A percentile compares a stretch with the other conserved stretches of the same genome.
Conservation (phyloP, 1,140 invertebrate genomes). For the Bombus vancouverensis region DNA sequence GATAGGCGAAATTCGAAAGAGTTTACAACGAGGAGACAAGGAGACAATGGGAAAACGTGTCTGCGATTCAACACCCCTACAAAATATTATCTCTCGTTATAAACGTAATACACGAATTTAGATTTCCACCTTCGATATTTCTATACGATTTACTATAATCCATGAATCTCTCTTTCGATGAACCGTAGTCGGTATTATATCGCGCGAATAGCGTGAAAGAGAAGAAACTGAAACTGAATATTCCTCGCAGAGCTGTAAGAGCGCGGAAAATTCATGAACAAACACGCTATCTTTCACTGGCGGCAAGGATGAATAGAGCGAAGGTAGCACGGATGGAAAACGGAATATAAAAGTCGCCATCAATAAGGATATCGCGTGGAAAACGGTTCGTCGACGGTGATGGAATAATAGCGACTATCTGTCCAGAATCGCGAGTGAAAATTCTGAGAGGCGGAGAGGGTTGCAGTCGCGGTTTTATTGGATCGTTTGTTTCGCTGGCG, state of each 20-base stretch:
- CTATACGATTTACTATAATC: background rate
- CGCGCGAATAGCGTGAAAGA: background rate
- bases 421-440: background rate
- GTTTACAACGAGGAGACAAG: too few relatives aligned
- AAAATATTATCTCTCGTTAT: background rate
- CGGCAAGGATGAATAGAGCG: background rate
- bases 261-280: background rate
- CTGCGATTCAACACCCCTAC: background rate
- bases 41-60: background rate
- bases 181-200: background rate
- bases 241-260: background rate
- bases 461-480: background rate
- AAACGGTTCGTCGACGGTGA: background rate
- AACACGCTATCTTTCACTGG: background rate
- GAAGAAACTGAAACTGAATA: background rate
- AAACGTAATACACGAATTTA: background rate
- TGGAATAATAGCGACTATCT: constrained; percentile 4
- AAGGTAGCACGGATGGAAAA: background rate
- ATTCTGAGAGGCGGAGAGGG: background rate
- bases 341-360: constrained; percentile 17
- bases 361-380: background rate
- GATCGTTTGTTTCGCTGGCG: constrained; percentile 32
- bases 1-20: too few relatives aligned
- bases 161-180: background rate
- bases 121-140: background rate